Conservation (phyloP, 2,797 vertebrate species). For the Stomatorhinus walkeri region DNA sequence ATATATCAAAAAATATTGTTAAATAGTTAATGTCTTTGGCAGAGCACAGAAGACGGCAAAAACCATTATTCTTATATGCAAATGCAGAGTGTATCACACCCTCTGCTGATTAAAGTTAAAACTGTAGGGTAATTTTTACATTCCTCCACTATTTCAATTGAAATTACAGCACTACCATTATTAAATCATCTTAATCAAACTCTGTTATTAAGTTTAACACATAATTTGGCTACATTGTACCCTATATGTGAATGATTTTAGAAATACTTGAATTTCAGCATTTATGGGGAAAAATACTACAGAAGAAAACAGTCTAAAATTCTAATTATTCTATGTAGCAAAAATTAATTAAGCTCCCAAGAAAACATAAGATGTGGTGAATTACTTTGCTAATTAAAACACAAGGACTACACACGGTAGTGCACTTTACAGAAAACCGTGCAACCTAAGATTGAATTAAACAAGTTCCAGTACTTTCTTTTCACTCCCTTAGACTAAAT, state of each 20-base stretch:
- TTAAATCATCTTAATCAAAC: neutral
- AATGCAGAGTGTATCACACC: slow-evolving; percentile 33
- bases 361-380: neutral
- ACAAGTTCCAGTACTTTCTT: neutral
- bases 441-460: neutral
- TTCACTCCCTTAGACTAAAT: slow-evolving; percentile 6
- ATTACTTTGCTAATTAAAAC: neutral
- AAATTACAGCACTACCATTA: neutral
- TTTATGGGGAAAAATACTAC: slow-evolving; percentile 2
- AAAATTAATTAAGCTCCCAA: neutral
- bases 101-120: slow-evolving; percentile 17
- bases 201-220: neutral
- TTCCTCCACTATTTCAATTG: neutral
- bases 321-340: neutral
- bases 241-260: neutral
- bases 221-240: slow-evolving; percentile 1
- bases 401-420: slow-evolving; percentile 53
- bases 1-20: slow-evolving; percentile 39
- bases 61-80: slow-evolving; percentile 48
- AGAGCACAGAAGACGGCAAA: slow-evolving; percentile 58
- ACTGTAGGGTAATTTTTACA: neutral
- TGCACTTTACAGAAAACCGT: slow-evolving; percentile 48
- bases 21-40: slow-evolving; percentile 63
- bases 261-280: slow-evolving; percentile 11
- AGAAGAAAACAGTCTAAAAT: slow-evolving; percentile 9